Conservation (phyloP, 1,140 invertebrate genomes). For the Varroa destructor region DNA sequence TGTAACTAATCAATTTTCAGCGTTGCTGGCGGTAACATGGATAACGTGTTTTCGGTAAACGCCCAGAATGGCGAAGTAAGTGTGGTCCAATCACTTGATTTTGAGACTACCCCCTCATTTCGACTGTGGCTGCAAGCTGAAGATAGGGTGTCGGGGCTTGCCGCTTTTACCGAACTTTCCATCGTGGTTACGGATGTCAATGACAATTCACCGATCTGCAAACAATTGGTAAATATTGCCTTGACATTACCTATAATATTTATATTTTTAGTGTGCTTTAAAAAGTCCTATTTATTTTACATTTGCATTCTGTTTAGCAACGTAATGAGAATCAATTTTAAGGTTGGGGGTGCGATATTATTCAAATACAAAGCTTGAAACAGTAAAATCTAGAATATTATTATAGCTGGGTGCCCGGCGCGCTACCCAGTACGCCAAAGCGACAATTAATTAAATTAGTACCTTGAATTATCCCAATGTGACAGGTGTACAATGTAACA, state of each 20-base stretch:
- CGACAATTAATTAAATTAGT: no score
- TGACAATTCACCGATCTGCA: slow-evolving; percentile 65
- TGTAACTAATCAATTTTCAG: slow-evolving; percentile 44
- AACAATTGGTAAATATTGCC: no score
- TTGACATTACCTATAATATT: no score
- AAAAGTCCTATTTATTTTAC: no score
- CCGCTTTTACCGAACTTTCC: slow-evolving; percentile 53
- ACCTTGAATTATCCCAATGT: slow-evolving; percentile 33
- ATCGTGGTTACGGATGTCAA: slow-evolving; percentile 81
- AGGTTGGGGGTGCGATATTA: no score
- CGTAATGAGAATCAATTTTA: no score
- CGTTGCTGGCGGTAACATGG: slow-evolving; percentile 79
- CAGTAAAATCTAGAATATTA: no score
- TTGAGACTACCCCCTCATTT: slow-evolving; percentile 65
- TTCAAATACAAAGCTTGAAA: no score
- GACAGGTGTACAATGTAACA: slow-evolving; percentile 62
- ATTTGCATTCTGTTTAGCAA: no score
- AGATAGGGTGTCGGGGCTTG: slow-evolving; percentile 65
- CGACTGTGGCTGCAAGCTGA: slow-evolving; percentile 83
- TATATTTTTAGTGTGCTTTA: no score
- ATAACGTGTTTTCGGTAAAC: slow-evolving; percentile 67
- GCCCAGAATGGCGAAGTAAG: slow-evolving; percentile 59
- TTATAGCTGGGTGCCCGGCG: no score
- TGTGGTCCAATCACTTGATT: slow-evolving; percentile 63
- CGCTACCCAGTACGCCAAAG: no score